phyloP scores from a whole-genome alignment of 1,140 invertebrate species.

The Aphelenchoides avenae region DNA sequence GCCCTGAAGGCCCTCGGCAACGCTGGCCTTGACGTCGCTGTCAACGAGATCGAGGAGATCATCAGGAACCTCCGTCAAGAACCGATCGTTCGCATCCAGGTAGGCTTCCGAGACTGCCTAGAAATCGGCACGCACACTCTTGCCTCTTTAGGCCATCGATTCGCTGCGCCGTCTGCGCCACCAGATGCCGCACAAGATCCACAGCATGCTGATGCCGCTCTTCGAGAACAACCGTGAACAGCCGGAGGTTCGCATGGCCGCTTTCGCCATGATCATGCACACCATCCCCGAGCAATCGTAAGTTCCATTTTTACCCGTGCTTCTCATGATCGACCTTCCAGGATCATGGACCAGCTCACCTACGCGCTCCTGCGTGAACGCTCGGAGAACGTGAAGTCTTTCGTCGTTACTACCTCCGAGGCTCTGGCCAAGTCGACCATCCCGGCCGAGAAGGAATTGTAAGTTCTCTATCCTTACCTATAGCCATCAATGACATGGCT shows the following conservation, averaged over 20 bases:
- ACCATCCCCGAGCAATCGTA: slow-evolving; percentile 32
- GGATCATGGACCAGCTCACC: slow-evolving; percentile 48
- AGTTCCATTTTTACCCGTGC: too few species aligned
- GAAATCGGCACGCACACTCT: background rate
- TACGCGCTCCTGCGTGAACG: slow-evolving; percentile 38
- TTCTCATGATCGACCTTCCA: too few species aligned
- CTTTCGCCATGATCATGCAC: slow-evolving; percentile 39
- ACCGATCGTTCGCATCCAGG: slow-evolving; percentile 38
- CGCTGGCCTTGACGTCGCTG: slow-evolving; percentile 44
- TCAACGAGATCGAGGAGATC: slow-evolving; percentile 48
- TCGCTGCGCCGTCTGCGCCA: slow-evolving; percentile 42
- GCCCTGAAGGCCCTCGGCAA: slow-evolving; percentile 48
- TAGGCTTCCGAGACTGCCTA: too few species aligned
- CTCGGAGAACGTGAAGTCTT: slow-evolving; percentile 44
- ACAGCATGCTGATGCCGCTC: slow-evolving; percentile 46
- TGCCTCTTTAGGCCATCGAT: slow-evolving; percentile 41
- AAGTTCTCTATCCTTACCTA: slow-evolving; percentile 16
- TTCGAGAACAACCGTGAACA: slow-evolving; percentile 48
- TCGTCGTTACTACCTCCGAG: slow-evolving; percentile 38
- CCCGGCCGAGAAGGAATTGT: slow-evolving; percentile 26
- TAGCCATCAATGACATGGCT: slow-evolving; percentile 12
- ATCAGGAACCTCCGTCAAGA: slow-evolving; percentile 31
- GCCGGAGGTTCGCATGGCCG: slow-evolving; percentile 47
- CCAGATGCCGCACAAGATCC: slow-evolving; percentile 46
- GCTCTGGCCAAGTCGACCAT: slow-evolving; percentile 35